phyloP scores from a whole-genome alignment of 2,797 vertebrate genomes.

The Tauraco hartlaubi region DNA sequence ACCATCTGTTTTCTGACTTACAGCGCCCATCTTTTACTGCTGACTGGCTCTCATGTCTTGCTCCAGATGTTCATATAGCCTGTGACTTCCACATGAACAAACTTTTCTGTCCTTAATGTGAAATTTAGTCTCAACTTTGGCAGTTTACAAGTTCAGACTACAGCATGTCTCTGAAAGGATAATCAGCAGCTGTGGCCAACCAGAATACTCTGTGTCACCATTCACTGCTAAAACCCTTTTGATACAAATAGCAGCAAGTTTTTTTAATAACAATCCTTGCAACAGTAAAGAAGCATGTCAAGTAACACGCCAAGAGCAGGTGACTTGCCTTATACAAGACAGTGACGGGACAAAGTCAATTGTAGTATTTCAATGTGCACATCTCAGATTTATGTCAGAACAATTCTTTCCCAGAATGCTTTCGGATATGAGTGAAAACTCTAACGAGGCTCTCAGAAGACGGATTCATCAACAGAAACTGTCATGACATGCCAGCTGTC shows the following conservation, averaged over 20 bases:
- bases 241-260: not conserved
- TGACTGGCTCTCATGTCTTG: not conserved
- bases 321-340: not conserved
- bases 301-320: not conserved
- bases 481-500: conserved; percentile 42
- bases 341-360: conserved; percentile 29
- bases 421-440: not conserved
- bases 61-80: not conserved
- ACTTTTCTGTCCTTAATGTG: not conserved
- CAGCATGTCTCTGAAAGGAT: not conserved
- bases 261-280: not conserved
- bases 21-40: not conserved
- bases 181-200: not conserved
- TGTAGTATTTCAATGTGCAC: not conserved
- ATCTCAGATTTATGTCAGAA: conserved; percentile 29
- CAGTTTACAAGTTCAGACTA: not conserved
- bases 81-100: not conserved
- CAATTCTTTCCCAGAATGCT: conserved; percentile 18
- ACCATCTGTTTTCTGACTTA: not conserved
- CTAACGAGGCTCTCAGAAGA: conserved; percentile 52
- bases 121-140: not conserved
- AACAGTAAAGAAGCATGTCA: not conserved
- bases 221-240: not conserved
- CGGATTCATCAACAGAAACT: not conserved
- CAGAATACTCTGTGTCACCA: not conserved